Evolutionary conservation across 2,888 invertebrate genomes (phyloP).

Genomic region (Acrobasis consociella): DNA sequence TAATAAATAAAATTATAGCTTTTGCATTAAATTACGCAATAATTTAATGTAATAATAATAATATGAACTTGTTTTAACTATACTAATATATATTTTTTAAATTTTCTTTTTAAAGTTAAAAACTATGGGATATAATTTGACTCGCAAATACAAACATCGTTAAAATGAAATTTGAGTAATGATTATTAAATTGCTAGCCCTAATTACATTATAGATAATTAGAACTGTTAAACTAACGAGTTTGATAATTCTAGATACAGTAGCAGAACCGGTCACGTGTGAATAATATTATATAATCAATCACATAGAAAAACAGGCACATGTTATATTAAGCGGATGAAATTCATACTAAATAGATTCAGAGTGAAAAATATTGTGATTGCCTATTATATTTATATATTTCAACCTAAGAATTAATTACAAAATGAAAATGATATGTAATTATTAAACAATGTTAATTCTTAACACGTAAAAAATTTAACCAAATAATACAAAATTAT

Average conservation of each 20-base stretch:
- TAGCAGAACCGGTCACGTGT: constrained; percentile 27
- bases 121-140: constrained; percentile 1
- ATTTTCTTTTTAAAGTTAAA: not conserved
- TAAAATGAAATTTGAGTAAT: constrained; percentile 36
- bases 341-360: not conserved
- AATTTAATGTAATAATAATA: not conserved
- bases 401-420: no score
- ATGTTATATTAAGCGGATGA: not conserved
- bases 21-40: not conserved
- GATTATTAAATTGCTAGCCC: constrained; percentile 38
- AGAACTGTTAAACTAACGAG: constrained; percentile 31
- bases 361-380: no score
- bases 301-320: not conserved
- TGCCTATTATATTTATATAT: no score
- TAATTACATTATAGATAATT: constrained; percentile 37
- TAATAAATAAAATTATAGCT: not conserved
- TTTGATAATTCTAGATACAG: constrained; percentile 27
- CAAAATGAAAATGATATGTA: not conserved
- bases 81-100: no score
- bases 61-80: no score
- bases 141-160: constrained; percentile 34
- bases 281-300: constrained; percentile 20
- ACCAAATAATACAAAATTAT: no score
- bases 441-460: not conserved
- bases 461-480: no score